Evolutionary conservation across 2,888 invertebrate genomes (phyloP).

Genomic region (Tenthredo distinguenda): DNA sequence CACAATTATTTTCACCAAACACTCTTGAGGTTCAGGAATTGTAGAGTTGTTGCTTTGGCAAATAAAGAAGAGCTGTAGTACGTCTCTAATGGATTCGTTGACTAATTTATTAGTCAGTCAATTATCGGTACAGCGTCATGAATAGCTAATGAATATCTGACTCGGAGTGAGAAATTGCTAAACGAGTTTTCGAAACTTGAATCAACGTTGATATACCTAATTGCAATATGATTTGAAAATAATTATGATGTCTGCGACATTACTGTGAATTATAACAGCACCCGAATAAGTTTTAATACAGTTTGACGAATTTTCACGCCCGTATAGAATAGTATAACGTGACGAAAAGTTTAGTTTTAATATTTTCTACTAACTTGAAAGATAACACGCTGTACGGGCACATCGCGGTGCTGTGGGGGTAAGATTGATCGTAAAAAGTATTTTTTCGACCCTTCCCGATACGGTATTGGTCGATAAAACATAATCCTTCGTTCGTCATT

Average conservation of each 20-base stretch:
- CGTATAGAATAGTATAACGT: background rate
- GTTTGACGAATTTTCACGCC: too few species aligned
- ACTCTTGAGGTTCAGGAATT: too few species aligned
- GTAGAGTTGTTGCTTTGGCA: too few species aligned
- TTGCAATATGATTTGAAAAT: background rate
- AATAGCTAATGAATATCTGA: background rate
- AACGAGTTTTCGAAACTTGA: background rate
- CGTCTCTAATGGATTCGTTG: too few species aligned
- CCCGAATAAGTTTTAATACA: too few species aligned
- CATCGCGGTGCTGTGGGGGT: background rate
- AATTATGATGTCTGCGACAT: background rate
- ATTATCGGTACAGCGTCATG: too few species aligned
- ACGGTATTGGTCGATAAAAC: conserved; percentile 31
- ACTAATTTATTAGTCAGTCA: too few species aligned
- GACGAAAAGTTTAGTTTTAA: background rate
- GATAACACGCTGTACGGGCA: background rate
- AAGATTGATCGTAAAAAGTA: conserved; percentile 43
- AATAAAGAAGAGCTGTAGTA: too few species aligned
- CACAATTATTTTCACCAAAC: too few species aligned
- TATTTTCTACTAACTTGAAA: background rate
- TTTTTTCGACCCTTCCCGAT: conserved; percentile 26
- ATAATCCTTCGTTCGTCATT: conserved; percentile 46
- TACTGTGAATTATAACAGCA: background rate
- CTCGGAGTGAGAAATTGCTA: background rate
- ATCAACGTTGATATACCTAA: background rate